Conservation (phyloP, 2,113 vertebrate species). For the Micromys minutus region DNA sequence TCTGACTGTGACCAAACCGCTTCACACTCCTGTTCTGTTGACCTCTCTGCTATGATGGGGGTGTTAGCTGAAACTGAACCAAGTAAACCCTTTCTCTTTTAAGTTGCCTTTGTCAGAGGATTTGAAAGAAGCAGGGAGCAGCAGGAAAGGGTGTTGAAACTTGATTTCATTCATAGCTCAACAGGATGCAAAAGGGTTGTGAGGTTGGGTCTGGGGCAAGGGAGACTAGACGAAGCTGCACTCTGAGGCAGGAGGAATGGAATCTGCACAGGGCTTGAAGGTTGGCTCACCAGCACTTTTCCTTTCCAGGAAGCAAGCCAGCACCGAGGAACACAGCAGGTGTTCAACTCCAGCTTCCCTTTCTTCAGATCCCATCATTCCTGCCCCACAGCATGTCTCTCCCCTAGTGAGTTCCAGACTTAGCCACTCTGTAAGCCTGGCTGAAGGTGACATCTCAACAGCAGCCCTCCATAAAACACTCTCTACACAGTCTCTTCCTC, state of each 20-base stretch:
- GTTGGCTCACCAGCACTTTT: rapidly evolving
- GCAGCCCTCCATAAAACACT: background rate
- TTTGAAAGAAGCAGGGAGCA: background rate
- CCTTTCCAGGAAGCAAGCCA: no score
- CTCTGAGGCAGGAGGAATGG: background rate
- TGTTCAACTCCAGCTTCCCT: rapidly evolving
- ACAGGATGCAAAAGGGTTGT: background rate
- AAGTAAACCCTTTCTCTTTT: background rate
- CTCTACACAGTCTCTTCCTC: background rate
- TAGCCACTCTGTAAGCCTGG: background rate
- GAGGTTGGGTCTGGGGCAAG: no score
- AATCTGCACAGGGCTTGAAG: rapidly evolving
- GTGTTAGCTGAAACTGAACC: no score
- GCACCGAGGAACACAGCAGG: background rate
- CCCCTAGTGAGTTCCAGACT: rapidly evolving
- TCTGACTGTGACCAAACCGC: background rate
- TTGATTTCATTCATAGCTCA: rapidly evolving
- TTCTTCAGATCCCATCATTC: background rate
- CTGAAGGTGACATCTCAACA: background rate
- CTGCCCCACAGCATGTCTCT: background rate
- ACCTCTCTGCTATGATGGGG: no score
- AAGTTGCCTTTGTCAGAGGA: background rate
- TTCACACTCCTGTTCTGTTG: background rate
- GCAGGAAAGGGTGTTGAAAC: background rate
- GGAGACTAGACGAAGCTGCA: background rate